A percentile compares a stretch with the other conserved stretches of the same genome.
These are phyloP conservation scores for Unio pictorum DNA, from an alignment of 2,888 invertebrate genomes.

Conservation along the genomic window DNA sequence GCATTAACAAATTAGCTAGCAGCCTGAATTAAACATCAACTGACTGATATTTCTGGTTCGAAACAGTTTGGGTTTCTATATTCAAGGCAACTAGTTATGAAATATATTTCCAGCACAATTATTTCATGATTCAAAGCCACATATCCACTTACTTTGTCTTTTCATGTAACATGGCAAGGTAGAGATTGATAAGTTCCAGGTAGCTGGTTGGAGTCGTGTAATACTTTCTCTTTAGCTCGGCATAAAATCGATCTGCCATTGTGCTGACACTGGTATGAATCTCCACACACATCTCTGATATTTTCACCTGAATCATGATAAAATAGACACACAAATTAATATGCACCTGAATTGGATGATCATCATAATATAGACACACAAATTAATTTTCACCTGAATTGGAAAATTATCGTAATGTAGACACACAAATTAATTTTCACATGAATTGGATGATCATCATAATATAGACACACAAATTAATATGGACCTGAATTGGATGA, in stretches of 20 bases:
- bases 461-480: background rate
- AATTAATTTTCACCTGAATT: conserved; percentile 68
- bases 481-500: too few relatives aligned
- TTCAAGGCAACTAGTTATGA: too few relatives aligned
- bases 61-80: too few relatives aligned
- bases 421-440: conserved; percentile 65
- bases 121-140: too few relatives aligned
- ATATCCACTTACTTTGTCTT: conserved; percentile 79
- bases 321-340: background rate
- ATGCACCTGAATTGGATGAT: conserved; percentile 33
- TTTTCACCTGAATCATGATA: conserved; percentile 49
- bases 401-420: too few relatives aligned
- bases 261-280: conserved; percentile 85
- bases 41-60: too few relatives aligned
- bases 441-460: conserved; percentile 29
- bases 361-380: too few relatives aligned
- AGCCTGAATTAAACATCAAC: too few relatives aligned
- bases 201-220: conserved; percentile 95
- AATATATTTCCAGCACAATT: too few relatives aligned
- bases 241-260: conserved; percentile 83
- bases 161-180: conserved; percentile 79
- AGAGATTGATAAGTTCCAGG: conserved; percentile 86
- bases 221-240: conserved; percentile 87
- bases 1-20: too few relatives aligned
- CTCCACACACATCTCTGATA: conserved; percentile 80